Evolutionary conservation across 2,797 vertebrate genomes (phyloP), one percentile per base, ranked within the genome.

Genomic region (Yasuhikotakia modesta): DNA sequence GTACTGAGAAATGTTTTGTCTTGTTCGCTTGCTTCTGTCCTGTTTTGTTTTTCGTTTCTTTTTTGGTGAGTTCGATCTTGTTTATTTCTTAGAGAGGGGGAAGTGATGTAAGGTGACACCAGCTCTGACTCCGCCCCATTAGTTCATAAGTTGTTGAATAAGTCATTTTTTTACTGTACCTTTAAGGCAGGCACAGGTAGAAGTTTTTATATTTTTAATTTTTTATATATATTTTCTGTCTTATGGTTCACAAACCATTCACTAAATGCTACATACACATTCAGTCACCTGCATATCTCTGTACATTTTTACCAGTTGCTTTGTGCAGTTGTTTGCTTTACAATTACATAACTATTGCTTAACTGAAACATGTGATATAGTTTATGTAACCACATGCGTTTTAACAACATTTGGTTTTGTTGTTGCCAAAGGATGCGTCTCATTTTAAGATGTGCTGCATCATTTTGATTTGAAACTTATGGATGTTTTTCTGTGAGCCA

Each of bases 121-220:
- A 60, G 43, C 55, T 68, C 4, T 60, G 35, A 22, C 65, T 55
- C 57, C 58, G 39, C 74, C 55, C 48, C 69, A 19, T 55, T 60
- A 27, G 50, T 68, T 46, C 24, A 58, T 11, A 48, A 19, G 24
- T 24, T 61, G 57, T 70, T 43, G 21, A 57, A 24, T 2, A 32
- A 19, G 30, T 39, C 32, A 35, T 61, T 57, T 70, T n/a, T 21
- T 19, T 45, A 24, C 61, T 70, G 43, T 61, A 69, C 32, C 72
- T 77, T 77, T 65, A 53, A 46, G 61, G 61, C 45, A 68, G 46
- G 64, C 82, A 61, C 14, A 61, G 14, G 58, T 30, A 30, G 27
- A 60, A 30, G 27, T 88, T 85, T 87, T 27, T 85, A 84, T 86
- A 70, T 50, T 69, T 73, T 46, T 80, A 57, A 43, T 21, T 7